phyloP scores from a whole-genome alignment of 1,140 invertebrate species.

The Globodera rostochiensis region DNA sequence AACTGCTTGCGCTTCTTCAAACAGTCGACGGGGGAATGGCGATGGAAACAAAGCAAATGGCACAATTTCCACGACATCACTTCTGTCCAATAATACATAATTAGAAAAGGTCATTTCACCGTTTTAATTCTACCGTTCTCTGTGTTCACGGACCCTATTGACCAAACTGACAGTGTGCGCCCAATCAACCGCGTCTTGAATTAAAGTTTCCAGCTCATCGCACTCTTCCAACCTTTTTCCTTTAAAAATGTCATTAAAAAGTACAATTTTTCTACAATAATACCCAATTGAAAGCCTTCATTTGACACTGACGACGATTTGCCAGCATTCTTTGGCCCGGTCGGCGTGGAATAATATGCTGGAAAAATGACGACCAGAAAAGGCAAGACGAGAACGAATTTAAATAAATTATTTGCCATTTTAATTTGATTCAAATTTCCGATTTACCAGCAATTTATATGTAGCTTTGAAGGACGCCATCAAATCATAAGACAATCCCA shows the following conservation, averaged over 20 bases:
- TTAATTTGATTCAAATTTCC: too few species aligned
- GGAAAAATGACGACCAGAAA: too few species aligned
- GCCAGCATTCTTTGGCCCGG: too few species aligned
- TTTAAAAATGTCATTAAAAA: not conserved
- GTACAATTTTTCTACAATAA: too few species aligned
- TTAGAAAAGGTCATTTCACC: not conserved
- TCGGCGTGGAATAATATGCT: too few species aligned
- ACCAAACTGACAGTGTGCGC: not conserved
- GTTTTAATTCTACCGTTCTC: not conserved
- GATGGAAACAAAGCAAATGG: constrained; percentile 63
- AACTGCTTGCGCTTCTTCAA: constrained; percentile 55
- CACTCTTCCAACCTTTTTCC: not conserved
- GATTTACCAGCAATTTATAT: too few species aligned
- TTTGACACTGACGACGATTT: too few species aligned
- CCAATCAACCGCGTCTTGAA: not conserved
- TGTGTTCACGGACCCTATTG: not conserved
- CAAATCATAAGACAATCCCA: too few species aligned
- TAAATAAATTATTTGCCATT: too few species aligned
- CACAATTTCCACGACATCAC: constrained; percentile 50
- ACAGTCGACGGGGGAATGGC: constrained; percentile 57
- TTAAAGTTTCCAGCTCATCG: not conserved
- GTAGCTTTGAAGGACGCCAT: too few species aligned
- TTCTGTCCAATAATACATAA: not conserved
- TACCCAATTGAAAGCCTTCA: too few species aligned
- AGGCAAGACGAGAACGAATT: too few species aligned